Base-by-base conservation (phyloP, 1,140 invertebrate genomes). In the Drosophila oshimai region DNA sequence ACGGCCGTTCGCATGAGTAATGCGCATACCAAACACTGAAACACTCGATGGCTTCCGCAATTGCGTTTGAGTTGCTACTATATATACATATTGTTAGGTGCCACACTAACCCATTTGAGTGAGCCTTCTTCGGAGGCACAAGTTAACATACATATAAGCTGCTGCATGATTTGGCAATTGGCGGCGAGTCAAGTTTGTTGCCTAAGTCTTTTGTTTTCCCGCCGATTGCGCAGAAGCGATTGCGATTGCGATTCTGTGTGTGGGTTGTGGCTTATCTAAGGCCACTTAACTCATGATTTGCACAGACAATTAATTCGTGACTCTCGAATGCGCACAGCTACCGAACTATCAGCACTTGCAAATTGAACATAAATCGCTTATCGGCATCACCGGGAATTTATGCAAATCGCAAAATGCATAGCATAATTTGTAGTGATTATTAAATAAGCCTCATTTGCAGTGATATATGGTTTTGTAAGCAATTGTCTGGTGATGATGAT, bases 131-230 rank as follows among this genome's bases (percentile, higher is more conserved):
- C 41, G 60, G 44, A 69, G 54, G 54, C 34, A 47, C 57, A 71
- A 37, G 33, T 55, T 55, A 36, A 64, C 58, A 37, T 51, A 44
- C 41, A 65, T 49, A 17, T 65, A 33, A 44, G 53, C 34, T 54
- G 61, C 64, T 78, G 68, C 75, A 79, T 78, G 79, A 75, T 72
- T 75, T 76, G 76, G 75, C 80, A 87, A 76, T 69, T 86, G 81
- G 71, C 75, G 55, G 70, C 80, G 67, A 76, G 71, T 77, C 80
- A 72, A 80, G 80, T 76, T 86, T 75, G 80, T 86, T 86, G 81
- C 80, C 72, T 61, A 86, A 86, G 80, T 86, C 80, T 86, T 86
- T 87, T 87, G 75, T 84, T 62, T 86, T 42, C 20, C 34, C 28
- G 60, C 58, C 26, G 62, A 67, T 72, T 79, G 79, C 71, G 79